phyloP scores from a whole-genome alignment of 2,888 invertebrate species.

The Cryptosula pallasiana region DNA sequence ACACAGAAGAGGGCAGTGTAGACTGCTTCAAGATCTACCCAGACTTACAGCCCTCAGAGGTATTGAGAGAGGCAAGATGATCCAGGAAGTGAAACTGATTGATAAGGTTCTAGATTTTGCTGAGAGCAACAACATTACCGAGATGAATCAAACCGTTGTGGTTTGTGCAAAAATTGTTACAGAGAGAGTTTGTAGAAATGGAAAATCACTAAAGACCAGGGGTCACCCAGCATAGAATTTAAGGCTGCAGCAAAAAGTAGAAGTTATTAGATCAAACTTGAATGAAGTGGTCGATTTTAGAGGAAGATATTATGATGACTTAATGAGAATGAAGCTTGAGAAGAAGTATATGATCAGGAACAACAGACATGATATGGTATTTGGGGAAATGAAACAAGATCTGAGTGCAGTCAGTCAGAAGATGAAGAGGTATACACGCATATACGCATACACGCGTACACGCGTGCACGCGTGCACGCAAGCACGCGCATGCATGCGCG shows the following conservation, averaged over 20 bases:
- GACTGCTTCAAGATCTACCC: not conserved
- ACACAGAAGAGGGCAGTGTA: too few relatives aligned
- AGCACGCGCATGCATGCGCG: too few relatives aligned
- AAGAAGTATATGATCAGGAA: not conserved
- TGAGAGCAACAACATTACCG: not conserved
- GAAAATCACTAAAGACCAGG: not conserved
- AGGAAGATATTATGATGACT: not conserved
- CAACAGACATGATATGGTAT: not conserved
- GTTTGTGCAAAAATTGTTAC: not conserved
- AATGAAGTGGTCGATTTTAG: not conserved
- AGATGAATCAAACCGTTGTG: not conserved
- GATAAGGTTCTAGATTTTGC: slow-evolving; percentile 2
- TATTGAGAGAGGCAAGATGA: slow-evolving; percentile 11
- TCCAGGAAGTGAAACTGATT: not conserved
- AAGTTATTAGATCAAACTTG: not conserved
- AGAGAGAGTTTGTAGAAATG: not conserved
- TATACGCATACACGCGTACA: too few relatives aligned
- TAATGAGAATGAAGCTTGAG: slow-evolving; percentile 14
- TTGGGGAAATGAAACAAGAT: slow-evolving; percentile 13
- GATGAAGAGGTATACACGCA: not conserved
- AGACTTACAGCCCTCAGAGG: not conserved
- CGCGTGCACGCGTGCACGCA: too few relatives aligned
- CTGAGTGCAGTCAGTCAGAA: not conserved
- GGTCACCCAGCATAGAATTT: not conserved
- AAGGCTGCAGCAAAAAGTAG: not conserved